These are phyloP conservation scores for Malthinus seriepunctatus DNA, from an alignment of 2,888 invertebrate species.

Conservation along the genomic window DNA sequence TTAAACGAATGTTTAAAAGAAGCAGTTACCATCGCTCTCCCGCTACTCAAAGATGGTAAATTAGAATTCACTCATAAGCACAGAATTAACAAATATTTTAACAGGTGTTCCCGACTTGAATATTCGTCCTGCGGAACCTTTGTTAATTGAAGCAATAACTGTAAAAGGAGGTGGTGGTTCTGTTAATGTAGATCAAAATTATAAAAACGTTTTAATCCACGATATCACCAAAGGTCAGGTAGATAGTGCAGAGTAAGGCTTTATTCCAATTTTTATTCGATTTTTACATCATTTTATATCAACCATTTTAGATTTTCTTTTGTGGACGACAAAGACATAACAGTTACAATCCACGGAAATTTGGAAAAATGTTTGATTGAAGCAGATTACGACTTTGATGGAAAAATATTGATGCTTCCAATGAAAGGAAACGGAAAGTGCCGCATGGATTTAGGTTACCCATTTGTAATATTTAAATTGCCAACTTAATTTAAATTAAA, in stretches of 20 bases:
- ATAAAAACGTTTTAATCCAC: slow-evolving; percentile 63
- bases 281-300: too few species aligned
- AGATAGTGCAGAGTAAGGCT: slow-evolving; percentile 60
- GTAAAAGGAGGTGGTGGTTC: slow-evolving; percentile 59
- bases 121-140: slow-evolving; percentile 57
- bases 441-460: slow-evolving; percentile 65
- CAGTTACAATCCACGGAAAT: background rate
- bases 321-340: background rate
- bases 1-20: slow-evolving; percentile 9
- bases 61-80: background rate
- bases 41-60: slow-evolving; percentile 11
- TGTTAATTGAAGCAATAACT: slow-evolving; percentile 61
- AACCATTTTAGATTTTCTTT: background rate
- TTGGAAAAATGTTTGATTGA: slow-evolving; percentile 48
- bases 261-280: background rate
- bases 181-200: slow-evolving; percentile 64
- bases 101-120: background rate
- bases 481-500: background rate
- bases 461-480: background rate
- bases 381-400: slow-evolving; percentile 69
- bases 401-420: slow-evolving; percentile 66
- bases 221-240: slow-evolving; percentile 63
- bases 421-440: slow-evolving; percentile 67
- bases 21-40: slow-evolving; percentile 2
- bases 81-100: background rate